Percentiles rank a stretch among this genome's conserved stretches.
phyloP scores from a whole-genome alignment of 1,140 invertebrate genomes.

The Eurosta solidaginis region DNA sequence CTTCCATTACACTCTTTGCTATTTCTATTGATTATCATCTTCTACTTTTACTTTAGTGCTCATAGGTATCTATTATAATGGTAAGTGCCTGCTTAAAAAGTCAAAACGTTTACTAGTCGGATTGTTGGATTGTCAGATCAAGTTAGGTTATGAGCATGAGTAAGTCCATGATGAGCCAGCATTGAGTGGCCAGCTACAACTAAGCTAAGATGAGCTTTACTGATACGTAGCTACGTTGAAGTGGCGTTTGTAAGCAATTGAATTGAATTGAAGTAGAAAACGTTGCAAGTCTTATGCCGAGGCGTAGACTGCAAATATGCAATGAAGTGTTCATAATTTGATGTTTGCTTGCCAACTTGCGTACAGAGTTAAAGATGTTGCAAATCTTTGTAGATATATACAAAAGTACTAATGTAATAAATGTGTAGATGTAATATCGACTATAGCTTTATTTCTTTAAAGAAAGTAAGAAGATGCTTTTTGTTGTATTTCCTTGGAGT shows the following conservation, averaged over 20 bases:
- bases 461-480: too few species aligned
- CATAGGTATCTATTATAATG: background rate
- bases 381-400: background rate
- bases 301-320: background rate
- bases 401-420: background rate
- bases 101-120: background rate
- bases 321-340: slow-evolving; percentile 9
- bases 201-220: background rate
- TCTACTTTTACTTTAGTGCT: background rate
- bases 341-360: background rate
- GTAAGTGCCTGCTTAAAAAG: background rate
- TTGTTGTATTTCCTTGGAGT: too few species aligned
- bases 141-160: background rate
- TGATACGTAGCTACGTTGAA: background rate
- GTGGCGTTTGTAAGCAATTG: background rate
- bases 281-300: background rate
- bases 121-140: background rate
- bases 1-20: background rate
- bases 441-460: too few species aligned
- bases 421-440: background rate
- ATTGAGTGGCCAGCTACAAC: background rate
- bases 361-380: background rate
- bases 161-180: background rate
- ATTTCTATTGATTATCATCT: background rate
- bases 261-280: background rate